Conservation (phyloP, 2,888 invertebrate species). For the Noctuana brunneofusca region DNA sequence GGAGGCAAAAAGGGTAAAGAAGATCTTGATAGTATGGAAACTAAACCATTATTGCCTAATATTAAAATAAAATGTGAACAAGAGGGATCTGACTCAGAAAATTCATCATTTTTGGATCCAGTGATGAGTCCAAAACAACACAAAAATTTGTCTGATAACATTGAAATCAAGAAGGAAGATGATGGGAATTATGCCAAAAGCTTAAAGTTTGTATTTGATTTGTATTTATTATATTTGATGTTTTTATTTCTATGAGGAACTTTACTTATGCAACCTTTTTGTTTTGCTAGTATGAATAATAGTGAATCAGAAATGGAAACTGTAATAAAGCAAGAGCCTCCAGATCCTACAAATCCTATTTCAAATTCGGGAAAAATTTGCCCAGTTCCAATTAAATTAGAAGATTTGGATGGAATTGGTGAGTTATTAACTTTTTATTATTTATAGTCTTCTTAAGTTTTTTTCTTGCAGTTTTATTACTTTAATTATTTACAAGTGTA, state of each 20-base stretch:
- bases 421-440: conserved; percentile 38
- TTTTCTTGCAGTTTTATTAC: too few species aligned
- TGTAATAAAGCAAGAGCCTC: conserved; percentile 69
- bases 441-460: too few species aligned
- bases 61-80: conserved; percentile 74
- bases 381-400: conserved; percentile 74
- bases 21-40: conserved; percentile 61
- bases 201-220: conserved; percentile 54
- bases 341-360: conserved; percentile 50
- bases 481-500: too few species aligned
- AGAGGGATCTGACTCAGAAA: conserved; percentile 76
- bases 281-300: conserved; percentile 45
- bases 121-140: conserved; percentile 69
- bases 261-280: conserved; percentile 7
- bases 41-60: conserved; percentile 66
- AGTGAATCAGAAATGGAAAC: conserved; percentile 59
- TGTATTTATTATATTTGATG: background rate
- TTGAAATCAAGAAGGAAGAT: conserved; percentile 70
- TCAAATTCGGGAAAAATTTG: conserved; percentile 53
- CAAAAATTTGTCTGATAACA: conserved; percentile 61
- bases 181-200: conserved; percentile 58
- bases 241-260: background rate
- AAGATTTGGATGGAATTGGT: conserved; percentile 79
- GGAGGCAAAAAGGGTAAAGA: conserved; percentile 66
- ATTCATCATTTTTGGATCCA: conserved; percentile 73